Evolutionary conservation across 2,888 invertebrate species (phyloP).

Genomic region (Gymnosoma rotundatum): DNA sequence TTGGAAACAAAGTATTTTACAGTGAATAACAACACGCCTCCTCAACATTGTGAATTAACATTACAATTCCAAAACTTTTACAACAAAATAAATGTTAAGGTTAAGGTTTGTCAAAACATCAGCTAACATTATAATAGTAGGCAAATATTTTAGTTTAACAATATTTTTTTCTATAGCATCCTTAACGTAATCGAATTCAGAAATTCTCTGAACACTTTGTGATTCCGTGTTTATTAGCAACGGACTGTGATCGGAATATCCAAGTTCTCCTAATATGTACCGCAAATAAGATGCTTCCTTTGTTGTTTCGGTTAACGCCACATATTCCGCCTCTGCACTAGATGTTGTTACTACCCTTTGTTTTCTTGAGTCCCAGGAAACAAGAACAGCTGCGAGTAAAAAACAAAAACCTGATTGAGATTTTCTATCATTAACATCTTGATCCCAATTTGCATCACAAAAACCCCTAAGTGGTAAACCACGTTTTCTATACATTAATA

Average conservation of each 20-base stretch:
- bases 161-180: background rate
- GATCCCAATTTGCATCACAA: constrained; percentile 1
- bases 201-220: background rate
- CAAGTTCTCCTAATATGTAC: too few species aligned
- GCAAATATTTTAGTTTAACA: background rate
- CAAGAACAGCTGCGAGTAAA: too few species aligned
- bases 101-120: too few species aligned
- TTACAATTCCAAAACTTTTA: too few species aligned
- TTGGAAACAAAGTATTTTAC: too few species aligned
- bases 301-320: background rate
- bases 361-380: background rate
- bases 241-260: too few species aligned
- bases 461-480: constrained; percentile 3
- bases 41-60: too few species aligned
- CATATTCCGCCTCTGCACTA: background rate
- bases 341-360: constrained; percentile 10
- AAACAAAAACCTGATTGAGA: too few species aligned
- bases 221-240: background rate
- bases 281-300: background rate
- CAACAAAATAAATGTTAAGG: too few species aligned
- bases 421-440: too few species aligned
- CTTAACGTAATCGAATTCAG: background rate
- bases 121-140: too few species aligned
- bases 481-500: background rate
- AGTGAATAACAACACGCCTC: too few species aligned